Evolutionary conservation across 2,888 invertebrate genomes (phyloP).

Genomic region (Bruchidius siliquastri): DNA sequence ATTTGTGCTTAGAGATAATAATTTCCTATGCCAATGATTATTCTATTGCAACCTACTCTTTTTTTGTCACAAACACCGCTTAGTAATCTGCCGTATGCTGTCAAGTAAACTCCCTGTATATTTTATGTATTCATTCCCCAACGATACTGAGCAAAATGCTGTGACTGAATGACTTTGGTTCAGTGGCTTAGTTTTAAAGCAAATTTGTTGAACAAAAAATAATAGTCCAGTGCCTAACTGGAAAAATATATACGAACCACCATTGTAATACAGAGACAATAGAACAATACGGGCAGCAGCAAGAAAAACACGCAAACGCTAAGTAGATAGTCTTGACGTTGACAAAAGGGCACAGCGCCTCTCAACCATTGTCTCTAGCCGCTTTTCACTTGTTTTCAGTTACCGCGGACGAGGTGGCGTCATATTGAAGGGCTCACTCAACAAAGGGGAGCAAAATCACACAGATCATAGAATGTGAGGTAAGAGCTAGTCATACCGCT

Average conservation of each 20-base stretch:
- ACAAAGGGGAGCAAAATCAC: not conserved
- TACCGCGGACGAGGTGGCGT: not conserved
- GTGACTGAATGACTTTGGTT: no score
- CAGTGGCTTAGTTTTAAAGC: no score
- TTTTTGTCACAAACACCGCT: no score
- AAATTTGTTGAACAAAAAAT: no score
- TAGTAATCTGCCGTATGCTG: no score
- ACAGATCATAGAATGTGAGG: not conserved
- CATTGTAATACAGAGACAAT: not conserved
- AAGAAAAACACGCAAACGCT: slow-evolving; percentile 6
- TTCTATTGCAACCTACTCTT: no score
- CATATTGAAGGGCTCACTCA: not conserved
- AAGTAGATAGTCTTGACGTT: slow-evolving; percentile 14
- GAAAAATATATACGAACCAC: not conserved
- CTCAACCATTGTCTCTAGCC: slow-evolving; percentile 9
- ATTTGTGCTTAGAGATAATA: no score
- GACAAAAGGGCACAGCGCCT: slow-evolving; percentile 12
- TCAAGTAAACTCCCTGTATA: no score
- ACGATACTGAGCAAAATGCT: no score
- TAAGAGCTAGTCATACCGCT: not conserved
- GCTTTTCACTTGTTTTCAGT: slow-evolving; percentile 8
- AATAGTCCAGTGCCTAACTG: no score
- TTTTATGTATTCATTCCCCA: no score
- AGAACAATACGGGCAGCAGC: slow-evolving; percentile 1
- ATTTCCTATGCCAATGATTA: no score